Percentiles rank a stretch among this genome's conserved stretches.
These are phyloP conservation scores for Leucopsar rothschildi DNA, from an alignment of 2,113 vertebrate species.

Conservation along the genomic window DNA sequence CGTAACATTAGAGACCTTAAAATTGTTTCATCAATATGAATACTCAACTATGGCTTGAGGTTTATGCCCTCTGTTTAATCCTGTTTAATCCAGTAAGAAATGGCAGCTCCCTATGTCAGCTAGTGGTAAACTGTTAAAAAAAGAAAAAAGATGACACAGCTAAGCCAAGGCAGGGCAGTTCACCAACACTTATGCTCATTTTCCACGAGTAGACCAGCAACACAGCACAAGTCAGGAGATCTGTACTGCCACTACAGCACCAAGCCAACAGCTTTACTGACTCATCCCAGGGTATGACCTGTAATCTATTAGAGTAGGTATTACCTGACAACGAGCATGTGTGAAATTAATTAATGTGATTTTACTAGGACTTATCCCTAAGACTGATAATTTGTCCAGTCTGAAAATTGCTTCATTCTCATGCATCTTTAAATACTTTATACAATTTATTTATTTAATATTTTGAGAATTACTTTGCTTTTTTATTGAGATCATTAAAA, in stretches of 20 bases:
- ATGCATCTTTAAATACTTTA: not conserved
- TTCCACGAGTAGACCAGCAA: not conserved
- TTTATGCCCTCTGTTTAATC: not conserved
- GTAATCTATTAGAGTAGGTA: not conserved
- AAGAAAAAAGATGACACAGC: not conserved
- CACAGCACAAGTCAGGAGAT: not conserved
- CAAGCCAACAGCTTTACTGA: not conserved
- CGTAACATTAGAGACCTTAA: not conserved
- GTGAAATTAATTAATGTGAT: not conserved
- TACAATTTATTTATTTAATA: not conserved
- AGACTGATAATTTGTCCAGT: not conserved
- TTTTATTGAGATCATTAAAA: not conserved
- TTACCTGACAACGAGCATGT: not conserved
- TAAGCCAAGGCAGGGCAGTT: not conserved
- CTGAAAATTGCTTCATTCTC: not conserved
- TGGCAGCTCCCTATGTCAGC: not conserved
- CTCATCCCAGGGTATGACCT: not conserved
- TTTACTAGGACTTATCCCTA: not conserved
- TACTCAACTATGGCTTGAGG: not conserved
- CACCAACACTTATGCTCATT: not conserved
- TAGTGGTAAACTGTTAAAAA: not conserved
- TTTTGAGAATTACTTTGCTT: not conserved
- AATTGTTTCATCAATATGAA: not conserved
- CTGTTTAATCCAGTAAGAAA: not conserved
- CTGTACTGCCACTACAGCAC: not conserved